Base-by-base conservation (phyloP, 2,888 invertebrate genomes). In the Pycnomerus fuliginosus region DNA sequence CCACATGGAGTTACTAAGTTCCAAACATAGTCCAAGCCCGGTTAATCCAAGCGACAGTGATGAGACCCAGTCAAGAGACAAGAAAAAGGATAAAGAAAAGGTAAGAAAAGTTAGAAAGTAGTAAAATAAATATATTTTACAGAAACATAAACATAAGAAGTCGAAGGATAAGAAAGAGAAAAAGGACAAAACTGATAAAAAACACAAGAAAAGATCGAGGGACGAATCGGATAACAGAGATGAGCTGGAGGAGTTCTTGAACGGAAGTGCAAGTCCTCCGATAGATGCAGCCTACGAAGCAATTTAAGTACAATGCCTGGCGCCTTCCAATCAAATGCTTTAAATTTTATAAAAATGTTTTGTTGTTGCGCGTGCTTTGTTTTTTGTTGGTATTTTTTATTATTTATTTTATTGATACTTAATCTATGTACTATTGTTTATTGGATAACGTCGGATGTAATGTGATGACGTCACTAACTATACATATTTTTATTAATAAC, bases 221-320 rank as follows among this genome's bases (percentile, higher is more conserved):
- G 73, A 72, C 39, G 75, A 74, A 56, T 65, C 65, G 15, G 73
- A 72, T 14, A 68, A 69, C 28, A 55, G 61, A 61, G 79, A 79
- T 52, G 82, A 81, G 58, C 65, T 83, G 20, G 82, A 82, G 57
- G 80, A 82, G 56, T 83, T 83, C 65, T 65, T 83, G 3, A 81
- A 80, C 65, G 76, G 77, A 46, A 61, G 74, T 53, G 50, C 76
- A 56, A 65, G 77, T 69, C 62, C 80, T 68, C 68, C 77, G 55
- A 65, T 76, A 67, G 74, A 82, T 49, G 72, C 74, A 28, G 78
- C 80, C 27, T 82, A 82, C 58, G 81, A 82, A 66, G 79, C 79
- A 52, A 76, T 82, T 64, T 81, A 77, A 65, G 58, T 51, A 16
- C 5, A n/a, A 14, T 20, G 37, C 37, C 28, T 29, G 17, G 25